These are phyloP conservation scores for Dolomedes plantarius DNA, from an alignment of 2,888 invertebrate species.

Conservation along the genomic window DNA sequence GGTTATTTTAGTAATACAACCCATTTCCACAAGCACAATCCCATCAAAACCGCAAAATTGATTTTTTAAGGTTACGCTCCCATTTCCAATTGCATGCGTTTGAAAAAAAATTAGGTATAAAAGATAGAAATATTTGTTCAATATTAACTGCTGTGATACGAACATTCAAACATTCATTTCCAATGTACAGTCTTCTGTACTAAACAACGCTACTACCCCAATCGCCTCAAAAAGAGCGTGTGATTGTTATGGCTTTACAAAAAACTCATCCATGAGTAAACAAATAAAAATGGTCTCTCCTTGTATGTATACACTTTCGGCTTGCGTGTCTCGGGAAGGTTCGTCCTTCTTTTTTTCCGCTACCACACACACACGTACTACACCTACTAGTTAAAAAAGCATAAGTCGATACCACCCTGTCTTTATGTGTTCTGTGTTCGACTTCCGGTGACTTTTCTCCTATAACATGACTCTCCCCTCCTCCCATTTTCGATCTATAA, in stretches of 20 bases:
- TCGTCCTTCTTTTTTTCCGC: slow-evolving; percentile 17
- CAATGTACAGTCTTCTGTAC: too few relatives aligned
- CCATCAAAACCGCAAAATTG: too few relatives aligned
- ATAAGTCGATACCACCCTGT: slow-evolving; percentile 36
- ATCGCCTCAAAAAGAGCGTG: slow-evolving; percentile 1
- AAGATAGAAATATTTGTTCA: too few relatives aligned
- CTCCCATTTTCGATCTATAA: too few relatives aligned
- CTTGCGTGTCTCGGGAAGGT: slow-evolving; percentile 28
- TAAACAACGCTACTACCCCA: too few relatives aligned
- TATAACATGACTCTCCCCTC: background rate
- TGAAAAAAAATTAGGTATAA: too few relatives aligned
- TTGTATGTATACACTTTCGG: background rate
- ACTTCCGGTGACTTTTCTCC: slow-evolving; percentile 18
- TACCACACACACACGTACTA: background rate
- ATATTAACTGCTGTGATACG: too few relatives aligned
- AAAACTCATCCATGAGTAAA: background rate
- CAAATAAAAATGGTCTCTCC: background rate
- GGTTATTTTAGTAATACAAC: too few relatives aligned
- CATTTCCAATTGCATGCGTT: too few relatives aligned
- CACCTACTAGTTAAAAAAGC: slow-evolving; percentile 19
- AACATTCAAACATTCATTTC: too few relatives aligned
- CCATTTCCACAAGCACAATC: too few relatives aligned
- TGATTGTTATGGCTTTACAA: background rate
- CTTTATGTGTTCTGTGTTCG: slow-evolving; percentile 4
- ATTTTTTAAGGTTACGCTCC: too few relatives aligned